Percentiles rank a stretch among this genome's conserved stretches.
These are phyloP conservation scores for Gastrophysa polygoni DNA, from an alignment of 2,888 invertebrate species.

Conservation along the genomic window DNA sequence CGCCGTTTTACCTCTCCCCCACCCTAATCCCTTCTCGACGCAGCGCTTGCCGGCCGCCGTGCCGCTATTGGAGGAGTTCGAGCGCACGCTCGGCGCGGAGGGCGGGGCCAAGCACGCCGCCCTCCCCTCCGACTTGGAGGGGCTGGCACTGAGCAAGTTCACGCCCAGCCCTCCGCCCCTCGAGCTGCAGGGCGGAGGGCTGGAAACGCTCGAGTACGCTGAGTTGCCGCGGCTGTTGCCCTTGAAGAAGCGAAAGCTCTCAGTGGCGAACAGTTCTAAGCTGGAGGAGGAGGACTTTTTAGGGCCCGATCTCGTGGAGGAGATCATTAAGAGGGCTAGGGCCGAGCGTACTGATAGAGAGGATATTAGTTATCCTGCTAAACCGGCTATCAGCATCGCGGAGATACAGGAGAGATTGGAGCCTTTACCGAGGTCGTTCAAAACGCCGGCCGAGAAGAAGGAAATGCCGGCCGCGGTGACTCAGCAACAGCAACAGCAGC, in stretches of 20 bases:
- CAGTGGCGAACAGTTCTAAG: slow-evolving; percentile 34
- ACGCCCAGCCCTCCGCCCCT: slow-evolving; percentile 34
- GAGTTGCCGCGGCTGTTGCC: slow-evolving; percentile 48
- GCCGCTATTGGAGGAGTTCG: slow-evolving; percentile 41
- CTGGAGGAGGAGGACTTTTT: slow-evolving; percentile 25
- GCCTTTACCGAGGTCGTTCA: slow-evolving; percentile 44
- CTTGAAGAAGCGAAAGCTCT: slow-evolving; percentile 50
- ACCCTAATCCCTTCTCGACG: neutral
- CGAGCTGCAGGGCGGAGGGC: too few relatives aligned
- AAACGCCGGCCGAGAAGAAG: slow-evolving; percentile 54
- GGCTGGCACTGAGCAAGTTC: slow-evolving; percentile 26
- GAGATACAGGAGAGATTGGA: slow-evolving; percentile 48
- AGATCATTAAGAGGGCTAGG: slow-evolving; percentile 32
- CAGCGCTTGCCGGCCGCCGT: slow-evolving; percentile 37
- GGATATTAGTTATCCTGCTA: slow-evolving; percentile 55
- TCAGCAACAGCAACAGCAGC: slow-evolving; percentile 3
- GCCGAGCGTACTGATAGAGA: slow-evolving; percentile 29
- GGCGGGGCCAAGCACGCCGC: slow-evolving; percentile 27
- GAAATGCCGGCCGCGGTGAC: slow-evolving; percentile 47
- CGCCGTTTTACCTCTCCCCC: neutral
- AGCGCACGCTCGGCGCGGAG: slow-evolving; percentile 34
- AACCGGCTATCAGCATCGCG: slow-evolving; percentile 55
- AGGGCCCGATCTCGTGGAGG: slow-evolving; percentile 31
- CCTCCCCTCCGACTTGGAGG: slow-evolving; percentile 25
- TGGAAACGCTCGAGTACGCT: slow-evolving; percentile 2